A percentile compares a stretch with the other conserved stretches of the same genome.
phyloP scores from a whole-genome alignment of 2,888 invertebrate genomes.

The Athetis lepigone region DNA sequence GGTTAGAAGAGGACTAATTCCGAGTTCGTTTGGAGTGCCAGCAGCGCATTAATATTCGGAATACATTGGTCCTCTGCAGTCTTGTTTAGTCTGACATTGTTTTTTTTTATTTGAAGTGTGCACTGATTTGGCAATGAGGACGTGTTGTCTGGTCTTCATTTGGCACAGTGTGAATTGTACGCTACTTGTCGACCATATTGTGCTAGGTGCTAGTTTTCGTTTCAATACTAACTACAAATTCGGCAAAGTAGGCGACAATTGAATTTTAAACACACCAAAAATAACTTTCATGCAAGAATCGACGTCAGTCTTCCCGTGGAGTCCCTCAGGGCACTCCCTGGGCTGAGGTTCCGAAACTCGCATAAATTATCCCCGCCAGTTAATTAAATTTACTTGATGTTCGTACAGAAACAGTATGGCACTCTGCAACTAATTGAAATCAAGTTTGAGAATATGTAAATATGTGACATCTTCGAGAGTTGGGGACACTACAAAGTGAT shows the following conservation, averaged over 20 bases:
- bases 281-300: conserved; percentile 7
- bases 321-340: conserved; percentile 20
- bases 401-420: conserved; percentile 36
- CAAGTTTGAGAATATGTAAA: conserved; percentile 55
- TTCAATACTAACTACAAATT: not conserved
- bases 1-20: conserved; percentile 47
- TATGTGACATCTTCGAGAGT: conserved; percentile 51
- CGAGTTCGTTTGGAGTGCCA: conserved; percentile 34
- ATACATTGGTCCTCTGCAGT: conserved; percentile 41
- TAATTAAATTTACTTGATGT: conserved; percentile 58
- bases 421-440: conserved; percentile 48
- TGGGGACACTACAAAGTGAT: conserved; percentile 14
- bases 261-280: not conserved
- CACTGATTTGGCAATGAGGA: conserved; percentile 5
- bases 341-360: conserved; percentile 33
- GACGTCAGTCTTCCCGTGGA: conserved; percentile 13
- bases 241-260: not conserved
- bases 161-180: not conserved
- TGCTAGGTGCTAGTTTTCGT: not conserved
- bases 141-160: not conserved
- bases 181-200: not conserved
- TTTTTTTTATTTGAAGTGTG: conserved; percentile 32
- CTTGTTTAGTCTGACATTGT: conserved; percentile 5
- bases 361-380: conserved; percentile 57
- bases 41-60: conserved; percentile 46